Base-by-base conservation (phyloP, 53 echinoderm and acorn worm genomes). In the Paelopatides confundens region DNA sequence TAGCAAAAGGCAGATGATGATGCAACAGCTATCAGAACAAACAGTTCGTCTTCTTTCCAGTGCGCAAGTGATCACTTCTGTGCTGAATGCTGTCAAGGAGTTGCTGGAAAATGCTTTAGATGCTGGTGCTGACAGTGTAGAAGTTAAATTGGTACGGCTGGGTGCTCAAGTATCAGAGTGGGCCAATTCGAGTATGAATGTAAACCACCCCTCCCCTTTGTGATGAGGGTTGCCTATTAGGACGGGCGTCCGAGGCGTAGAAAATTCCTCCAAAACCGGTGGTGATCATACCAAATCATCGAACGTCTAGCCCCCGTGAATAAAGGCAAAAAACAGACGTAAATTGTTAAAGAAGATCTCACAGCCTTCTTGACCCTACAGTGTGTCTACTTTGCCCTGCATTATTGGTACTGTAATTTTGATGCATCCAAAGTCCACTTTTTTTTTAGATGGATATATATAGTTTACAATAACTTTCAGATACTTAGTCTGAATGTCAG, bases 31-130 rank as follows among this genome's bases (percentile, higher is more conserved):
- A 31, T 86, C 97, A 31, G 90, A 86, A 62, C 90, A 95, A 23
- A 95, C 97, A 30, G 92, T 97, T 30, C 89, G 95, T 18, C 93
- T 97, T 10, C 88, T 97, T 51, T 91, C 97, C 66, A 97, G 97
- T 82, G 93, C 95, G 6, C 97, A 97, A 82, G 96, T 97, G 28
- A 97, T 97, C 31, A 97, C 97, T 13, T 95, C 97, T 3, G 84
- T 97, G 2, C 86, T 90, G 81, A 97, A 94, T 77, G 93, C 93
- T n/a, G 86, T 93, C 28, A 97, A 97, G 49, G 97, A 97, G 84
- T 79, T 97, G 17, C 23, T 92, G 10, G 97, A 97, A 66, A 97
- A 97, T 69, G 86, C 97, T 13, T 67, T 97, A 65, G 97, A 97
- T 90, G 97, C 97, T 15, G 65, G 90, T 71, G 93, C 95, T 48